Percentiles rank a stretch among this genome's conserved stretches.
Evolutionary conservation across 2,113 vertebrate species (phyloP).

Genomic region (Amblyornis subalaris): DNA sequence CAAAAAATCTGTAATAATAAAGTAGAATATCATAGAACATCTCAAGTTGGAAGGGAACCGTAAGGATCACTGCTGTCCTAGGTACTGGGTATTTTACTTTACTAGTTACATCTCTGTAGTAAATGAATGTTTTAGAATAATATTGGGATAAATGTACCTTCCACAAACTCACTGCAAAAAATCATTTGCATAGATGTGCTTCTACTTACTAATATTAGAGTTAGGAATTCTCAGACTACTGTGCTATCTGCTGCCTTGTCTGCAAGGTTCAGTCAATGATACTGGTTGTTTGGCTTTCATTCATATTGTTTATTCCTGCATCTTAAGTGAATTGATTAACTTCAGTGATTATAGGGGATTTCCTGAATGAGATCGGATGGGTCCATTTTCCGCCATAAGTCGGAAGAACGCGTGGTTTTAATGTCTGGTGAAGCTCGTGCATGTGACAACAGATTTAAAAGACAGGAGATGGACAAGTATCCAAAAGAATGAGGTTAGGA

Average conservation of each 20-base stretch:
- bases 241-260: background rate
- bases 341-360: background rate
- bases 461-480: background rate
- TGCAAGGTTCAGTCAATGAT: background rate
- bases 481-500: background rate
- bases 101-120: background rate
- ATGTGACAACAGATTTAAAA: background rate
- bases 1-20: background rate
- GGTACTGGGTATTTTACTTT: background rate
- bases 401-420: background rate
- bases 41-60: background rate
- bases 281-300: background rate
- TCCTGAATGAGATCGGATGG: background rate
- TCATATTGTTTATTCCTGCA: background rate
- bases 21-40: background rate
- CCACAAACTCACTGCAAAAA: background rate
- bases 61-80: background rate
- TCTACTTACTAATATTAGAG: background rate
- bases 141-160: background rate
- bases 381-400: background rate
- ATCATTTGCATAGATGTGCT: background rate
- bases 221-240: background rate
- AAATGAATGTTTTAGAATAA: background rate
- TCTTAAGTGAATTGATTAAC: background rate
- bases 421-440: background rate